These are phyloP conservation scores for Suncus etruscus DNA, from an alignment of 2,113 vertebrate species.

Conservation along the genomic window DNA sequence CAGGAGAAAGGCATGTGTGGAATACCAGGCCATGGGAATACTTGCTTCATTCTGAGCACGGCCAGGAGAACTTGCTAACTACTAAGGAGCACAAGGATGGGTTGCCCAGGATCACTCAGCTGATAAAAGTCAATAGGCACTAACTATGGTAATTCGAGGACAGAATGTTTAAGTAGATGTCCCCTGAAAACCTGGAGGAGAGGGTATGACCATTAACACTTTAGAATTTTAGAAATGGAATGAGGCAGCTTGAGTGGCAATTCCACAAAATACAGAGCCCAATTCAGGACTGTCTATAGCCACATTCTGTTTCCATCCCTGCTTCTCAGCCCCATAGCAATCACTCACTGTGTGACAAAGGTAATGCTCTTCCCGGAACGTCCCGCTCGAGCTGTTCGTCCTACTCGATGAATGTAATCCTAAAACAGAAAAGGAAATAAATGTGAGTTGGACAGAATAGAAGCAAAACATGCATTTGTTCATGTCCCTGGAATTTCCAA, in stretches of 20 bases:
- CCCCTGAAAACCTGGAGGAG: not conserved
- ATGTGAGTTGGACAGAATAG: not conserved
- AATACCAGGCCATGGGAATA: no score
- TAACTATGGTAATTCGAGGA: no score
- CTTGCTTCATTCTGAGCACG: no score
- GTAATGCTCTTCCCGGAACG: slow-evolving; percentile 98
- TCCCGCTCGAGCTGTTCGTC: slow-evolving; percentile 96
- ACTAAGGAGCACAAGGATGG: no score
- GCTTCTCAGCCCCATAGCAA: not conserved
- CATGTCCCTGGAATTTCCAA: not conserved
- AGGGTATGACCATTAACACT: not conserved
- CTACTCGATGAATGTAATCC: slow-evolving; percentile 99
- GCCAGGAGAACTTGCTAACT: no score
- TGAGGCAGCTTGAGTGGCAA: not conserved
- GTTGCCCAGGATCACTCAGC: no score
- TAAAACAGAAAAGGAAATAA: slow-evolving; percentile 78
- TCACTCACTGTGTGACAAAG: slow-evolving; percentile 97
- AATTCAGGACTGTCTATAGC: not conserved
- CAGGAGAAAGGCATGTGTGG: no score
- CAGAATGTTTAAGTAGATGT: no score
- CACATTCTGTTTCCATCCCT: not conserved
- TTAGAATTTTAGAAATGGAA: not conserved
- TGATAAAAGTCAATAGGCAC: no score
- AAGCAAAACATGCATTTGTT: not conserved
- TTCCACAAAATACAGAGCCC: not conserved